Evolutionary conservation across 2,888 invertebrate genomes (phyloP), one percentile per base, ranked within the genome.

Genomic region (Nipponacmea schrenckii): DNA sequence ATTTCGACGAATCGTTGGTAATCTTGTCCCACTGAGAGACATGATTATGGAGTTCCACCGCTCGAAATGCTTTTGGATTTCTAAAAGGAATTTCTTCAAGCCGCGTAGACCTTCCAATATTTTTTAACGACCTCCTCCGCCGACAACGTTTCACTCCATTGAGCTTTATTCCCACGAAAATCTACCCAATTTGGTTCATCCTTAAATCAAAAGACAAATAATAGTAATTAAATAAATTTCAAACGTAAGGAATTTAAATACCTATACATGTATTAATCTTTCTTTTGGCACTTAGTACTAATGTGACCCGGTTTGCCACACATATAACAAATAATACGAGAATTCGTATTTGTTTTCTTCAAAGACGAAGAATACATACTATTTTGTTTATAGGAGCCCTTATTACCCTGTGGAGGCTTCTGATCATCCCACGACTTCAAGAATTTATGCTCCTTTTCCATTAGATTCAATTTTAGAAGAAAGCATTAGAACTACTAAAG

Each of bases 21-120:
- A 56, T 56, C 8, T 56, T 56, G 8, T n/a, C 8, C 56, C 56
- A 56, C 12, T 56, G 20, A 4, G 20, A 20, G 10, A 56, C 15
- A 56, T 20, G n/a, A 56, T 56, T 56, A 56, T 56, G 56, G n/a
- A 56, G 56, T 20, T 24, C 56, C 10, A n/a, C 56, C n/a, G 56
- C 56, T 8, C 24, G n/a, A 24, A 56, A 56, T 20, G n/a, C n/a
- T 20, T 56, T 24, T 12, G 24, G 56, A 50, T 56, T 24, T 12
- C 20, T n/a, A 56, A 56, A 56, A 56, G 24, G n/a, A 20, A 56
- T 10, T 2, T 56, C 20, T 20, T 56, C 56, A 8, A 56, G 5
- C n/a, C 7, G 20, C 20, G 20, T n/a, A 10, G 56, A 56, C n/a
- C 14, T 24, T 24, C 20, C 20, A 56, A 20, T n/a, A 56, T 20